These are phyloP conservation scores for Pogonocherus hispidulus DNA, from an alignment of 2,888 invertebrate species.

Conservation along the genomic window DNA sequence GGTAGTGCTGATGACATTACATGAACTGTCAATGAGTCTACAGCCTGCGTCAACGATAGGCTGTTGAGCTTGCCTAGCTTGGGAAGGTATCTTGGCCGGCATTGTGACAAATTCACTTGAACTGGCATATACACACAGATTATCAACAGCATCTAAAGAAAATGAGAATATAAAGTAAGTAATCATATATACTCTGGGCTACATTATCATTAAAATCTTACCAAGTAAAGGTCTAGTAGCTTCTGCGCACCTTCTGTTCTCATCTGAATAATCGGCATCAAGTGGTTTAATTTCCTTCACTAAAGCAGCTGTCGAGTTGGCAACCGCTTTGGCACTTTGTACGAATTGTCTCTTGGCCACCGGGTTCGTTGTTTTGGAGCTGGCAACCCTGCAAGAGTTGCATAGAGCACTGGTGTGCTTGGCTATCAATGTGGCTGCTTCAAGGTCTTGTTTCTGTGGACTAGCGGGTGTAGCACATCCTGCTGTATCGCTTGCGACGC, in stretches of 20 bases:
- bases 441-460: constrained; percentile 86
- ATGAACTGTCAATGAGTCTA: constrained; percentile 86
- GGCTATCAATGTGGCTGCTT: constrained; percentile 94
- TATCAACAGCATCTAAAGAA: constrained; percentile 84
- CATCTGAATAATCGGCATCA: constrained; percentile 87
- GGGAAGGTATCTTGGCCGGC: constrained; percentile 90
- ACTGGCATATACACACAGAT: constrained; percentile 92
- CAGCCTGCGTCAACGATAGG: constrained; percentile 88
- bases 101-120: constrained; percentile 94
- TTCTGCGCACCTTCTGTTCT: constrained; percentile 80
- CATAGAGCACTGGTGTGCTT: constrained; percentile 97
- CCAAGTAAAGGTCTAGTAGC: constrained; percentile 84
- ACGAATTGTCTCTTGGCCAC: constrained; percentile 97
- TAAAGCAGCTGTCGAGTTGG: constrained; percentile 93
- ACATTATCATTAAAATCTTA: constrained; percentile 37
- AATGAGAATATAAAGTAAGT: neutral
- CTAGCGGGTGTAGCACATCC: constrained; percentile 80
- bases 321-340: constrained; percentile 97
- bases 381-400: constrained; percentile 91
- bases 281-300: constrained; percentile 95
- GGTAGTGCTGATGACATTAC: constrained; percentile 91
- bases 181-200: too few relatives aligned
- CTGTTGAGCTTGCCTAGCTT: constrained; percentile 87
- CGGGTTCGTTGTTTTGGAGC: constrained; percentile 90
- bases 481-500: constrained; percentile 92